Evolutionary conservation across 2,888 invertebrate species (phyloP), one percentile per base, ranked within the genome.

Genomic region (Pseudolycoriella hygida): DNA sequence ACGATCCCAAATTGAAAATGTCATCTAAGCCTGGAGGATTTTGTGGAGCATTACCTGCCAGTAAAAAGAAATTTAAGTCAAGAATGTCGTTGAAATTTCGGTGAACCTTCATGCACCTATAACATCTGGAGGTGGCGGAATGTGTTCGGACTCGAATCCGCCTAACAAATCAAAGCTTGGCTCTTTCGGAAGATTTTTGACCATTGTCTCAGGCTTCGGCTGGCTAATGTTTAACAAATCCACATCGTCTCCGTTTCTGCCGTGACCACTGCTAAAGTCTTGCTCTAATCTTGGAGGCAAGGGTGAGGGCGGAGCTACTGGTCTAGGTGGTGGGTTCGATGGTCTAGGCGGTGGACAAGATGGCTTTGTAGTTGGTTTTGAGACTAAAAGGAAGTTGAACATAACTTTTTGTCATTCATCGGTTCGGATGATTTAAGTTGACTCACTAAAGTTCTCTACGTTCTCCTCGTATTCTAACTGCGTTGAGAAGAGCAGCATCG

Each of bases 391-490:
- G n/a, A n/a, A 67, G 67, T 54, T n/a, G n/a, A n/a, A n/a, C n/a
- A n/a, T n/a, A n/a, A n/a, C n/a, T n/a, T n/a, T n/a, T n/a, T n/a
- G n/a, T n/a, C n/a, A n/a, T n/a, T n/a, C n/a, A n/a, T n/a, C n/a
- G n/a, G n/a, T n/a, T n/a, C n/a, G n/a, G n/a, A n/a, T n/a, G n/a
- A n/a, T n/a, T n/a, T n/a, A n/a, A n/a, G n/a, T n/a, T 19, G 18
- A 54, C 57, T 66, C 57, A 82, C 84, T 81, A 59, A 87, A 88
- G 58, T 83, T 85, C 55, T 88, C 87, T 19, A 83, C 69, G 55
- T 81, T 80, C 61, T 88, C 87, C 49, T 85, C 85, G 63, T 80
- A 77, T 60, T 89, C 89, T 46, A 86, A 61, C 46, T 77, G 77
- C 0, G 83, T 79, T 3, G 79, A 76, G 60, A 89, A 89, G 1